These are phyloP conservation scores for Eupeodes corollae DNA, from an alignment of 1,140 invertebrate genomes.

Conservation along the genomic window DNA sequence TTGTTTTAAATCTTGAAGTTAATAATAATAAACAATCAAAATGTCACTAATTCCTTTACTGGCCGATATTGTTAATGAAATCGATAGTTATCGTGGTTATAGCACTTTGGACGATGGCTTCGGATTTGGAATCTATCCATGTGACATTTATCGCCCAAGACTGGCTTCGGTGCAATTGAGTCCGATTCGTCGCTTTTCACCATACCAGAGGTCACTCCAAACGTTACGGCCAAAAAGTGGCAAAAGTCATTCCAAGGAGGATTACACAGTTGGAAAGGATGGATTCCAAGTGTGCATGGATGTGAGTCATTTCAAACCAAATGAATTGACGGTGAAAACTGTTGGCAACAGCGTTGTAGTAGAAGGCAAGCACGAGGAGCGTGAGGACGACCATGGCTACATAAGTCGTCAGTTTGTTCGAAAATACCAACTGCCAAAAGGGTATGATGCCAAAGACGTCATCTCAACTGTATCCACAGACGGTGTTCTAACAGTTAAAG, in stretches of 20 bases:
- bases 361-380: constrained; percentile 65
- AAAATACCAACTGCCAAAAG: constrained; percentile 57
- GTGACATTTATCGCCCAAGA: constrained; percentile 27
- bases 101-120: constrained; percentile 29
- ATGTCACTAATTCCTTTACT: constrained; percentile 32
- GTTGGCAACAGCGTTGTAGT: constrained; percentile 56
- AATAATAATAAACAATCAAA: constrained; percentile 7
- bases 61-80: constrained; percentile 21
- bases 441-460: constrained; percentile 50
- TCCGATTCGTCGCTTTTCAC: constrained; percentile 8
- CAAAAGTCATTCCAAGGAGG: not conserved
- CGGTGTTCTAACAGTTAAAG: constrained; percentile 56
- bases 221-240: not conserved
- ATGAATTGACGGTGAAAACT: constrained; percentile 72
- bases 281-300: constrained; percentile 61
- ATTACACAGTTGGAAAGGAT: constrained; percentile 39
- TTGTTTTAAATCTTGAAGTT: no score
- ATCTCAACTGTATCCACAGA: constrained; percentile 60
- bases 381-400: constrained; percentile 58
- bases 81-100: constrained; percentile 19
- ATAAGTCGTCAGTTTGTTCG: constrained; percentile 64
- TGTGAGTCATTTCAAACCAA: constrained; percentile 73
- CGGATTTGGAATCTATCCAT: constrained; percentile 28
- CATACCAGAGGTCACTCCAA: constrained; percentile 9
- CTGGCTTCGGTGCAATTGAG: constrained; percentile 3